Evolutionary conservation across 2,797 vertebrate species (phyloP).

Genomic region (Scomberomorus guttatus): DNA sequence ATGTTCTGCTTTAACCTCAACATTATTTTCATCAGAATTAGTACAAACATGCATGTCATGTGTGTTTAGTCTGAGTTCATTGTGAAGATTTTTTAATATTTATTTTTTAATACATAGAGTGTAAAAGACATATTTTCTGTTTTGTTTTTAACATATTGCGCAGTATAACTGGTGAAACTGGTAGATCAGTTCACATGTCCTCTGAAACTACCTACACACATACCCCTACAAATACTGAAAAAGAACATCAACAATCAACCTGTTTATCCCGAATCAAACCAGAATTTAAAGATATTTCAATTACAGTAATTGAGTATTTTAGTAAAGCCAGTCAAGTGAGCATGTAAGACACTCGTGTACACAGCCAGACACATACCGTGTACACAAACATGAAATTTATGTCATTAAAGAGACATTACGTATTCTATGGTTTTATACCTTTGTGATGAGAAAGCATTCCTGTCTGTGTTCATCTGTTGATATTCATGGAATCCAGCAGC

Average conservation of each 20-base stretch:
- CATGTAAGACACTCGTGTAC: not conserved
- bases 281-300: not conserved
- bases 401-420: not conserved
- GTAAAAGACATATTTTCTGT: not conserved
- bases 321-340: not conserved
- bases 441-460: slow-evolving; percentile 6
- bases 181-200: not conserved
- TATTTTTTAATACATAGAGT: not conserved
- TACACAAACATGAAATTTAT: not conserved
- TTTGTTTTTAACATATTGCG: not conserved
- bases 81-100: not conserved
- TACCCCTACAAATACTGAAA: not conserved
- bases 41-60: not conserved
- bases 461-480: slow-evolving; percentile 27
- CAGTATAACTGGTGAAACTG: not conserved
- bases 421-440: not conserved
- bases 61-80: not conserved
- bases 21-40: not conserved
- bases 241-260: not conserved
- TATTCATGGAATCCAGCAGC: slow-evolving; percentile 16
- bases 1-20: not conserved
- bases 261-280: not conserved
- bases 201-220: not conserved
- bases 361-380: not conserved
- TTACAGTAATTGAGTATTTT: not conserved